Evolutionary conservation across 2,888 invertebrate species (phyloP).

Genomic region (Tortricodes alternella): DNA sequence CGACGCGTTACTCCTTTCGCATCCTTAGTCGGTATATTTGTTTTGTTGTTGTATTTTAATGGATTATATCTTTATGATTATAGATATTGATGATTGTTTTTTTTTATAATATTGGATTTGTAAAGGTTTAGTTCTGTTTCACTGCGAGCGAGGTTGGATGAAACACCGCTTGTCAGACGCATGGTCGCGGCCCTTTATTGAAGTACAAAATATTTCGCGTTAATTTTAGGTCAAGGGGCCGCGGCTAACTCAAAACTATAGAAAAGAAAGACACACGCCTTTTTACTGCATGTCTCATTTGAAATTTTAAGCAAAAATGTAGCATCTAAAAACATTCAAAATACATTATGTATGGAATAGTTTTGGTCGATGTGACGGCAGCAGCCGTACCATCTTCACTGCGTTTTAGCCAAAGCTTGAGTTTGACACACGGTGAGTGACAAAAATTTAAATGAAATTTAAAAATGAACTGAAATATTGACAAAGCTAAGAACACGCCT

Average conservation of each 20-base stretch:
- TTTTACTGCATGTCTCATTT: constrained; percentile 26
- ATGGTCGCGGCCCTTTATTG: constrained; percentile 57
- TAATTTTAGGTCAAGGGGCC: constrained; percentile 66
- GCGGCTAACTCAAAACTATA: constrained; percentile 47
- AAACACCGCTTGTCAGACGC: neutral
- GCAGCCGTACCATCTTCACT: constrained; percentile 47
- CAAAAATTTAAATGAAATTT: constrained; percentile 62
- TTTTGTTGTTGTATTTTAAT: constrained; percentile 81
- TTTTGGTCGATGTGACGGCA: constrained; percentile 49
- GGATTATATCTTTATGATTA: constrained; percentile 75
- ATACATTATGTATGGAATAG: constrained; percentile 54
- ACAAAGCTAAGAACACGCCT: constrained; percentile 29
- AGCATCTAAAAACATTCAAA: constrained; percentile 7
- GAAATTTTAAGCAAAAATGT: constrained; percentile 18
- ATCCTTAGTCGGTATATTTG: constrained; percentile 59
- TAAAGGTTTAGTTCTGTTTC: constrained; percentile 50
- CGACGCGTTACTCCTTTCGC: constrained; percentile 51
- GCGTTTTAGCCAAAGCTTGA: constrained; percentile 56
- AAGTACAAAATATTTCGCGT: constrained; percentile 78
- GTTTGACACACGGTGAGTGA: constrained; percentile 49
- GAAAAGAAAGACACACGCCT: constrained; percentile 45
- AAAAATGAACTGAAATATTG: constrained; percentile 67
- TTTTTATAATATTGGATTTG: constrained; percentile 59
- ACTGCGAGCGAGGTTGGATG: constrained; percentile 28
- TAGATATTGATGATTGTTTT: constrained; percentile 65